Conservation (phyloP, 2,888 invertebrate species). For the Nysson spinosus region DNA sequence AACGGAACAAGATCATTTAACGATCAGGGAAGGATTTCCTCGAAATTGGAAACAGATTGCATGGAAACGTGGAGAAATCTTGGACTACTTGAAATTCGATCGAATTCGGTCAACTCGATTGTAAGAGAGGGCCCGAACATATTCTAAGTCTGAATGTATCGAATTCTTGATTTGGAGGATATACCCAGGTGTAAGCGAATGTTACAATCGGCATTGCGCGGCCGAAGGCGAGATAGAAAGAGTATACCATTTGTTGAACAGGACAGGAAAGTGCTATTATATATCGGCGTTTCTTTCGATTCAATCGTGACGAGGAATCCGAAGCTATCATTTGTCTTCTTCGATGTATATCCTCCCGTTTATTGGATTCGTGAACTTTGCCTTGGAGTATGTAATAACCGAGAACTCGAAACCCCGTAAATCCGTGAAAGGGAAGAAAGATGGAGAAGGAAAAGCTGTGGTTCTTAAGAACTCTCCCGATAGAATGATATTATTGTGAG, state of each 20-base stretch:
- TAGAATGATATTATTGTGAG: constrained; percentile 45
- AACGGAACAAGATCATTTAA: too few relatives aligned
- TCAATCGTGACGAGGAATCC: constrained; percentile 59
- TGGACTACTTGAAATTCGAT: too few relatives aligned
- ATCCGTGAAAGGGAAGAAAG: constrained; percentile 28
- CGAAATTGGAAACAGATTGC: too few relatives aligned
- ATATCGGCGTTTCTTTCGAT: constrained; percentile 30
- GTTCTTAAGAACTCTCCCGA: constrained; percentile 39
- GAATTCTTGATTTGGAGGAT: constrained; percentile 17
- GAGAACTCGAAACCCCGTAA: constrained; percentile 41
- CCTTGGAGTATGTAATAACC: constrained; percentile 51
- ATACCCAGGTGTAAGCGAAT: constrained; percentile 12
- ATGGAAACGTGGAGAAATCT: too few relatives aligned
- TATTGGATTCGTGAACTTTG: constrained; percentile 63
- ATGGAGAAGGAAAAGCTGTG: constrained; percentile 10
- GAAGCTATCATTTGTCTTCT: constrained; percentile 58
- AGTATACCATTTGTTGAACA: constrained; percentile 22
- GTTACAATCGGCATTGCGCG: constrained; percentile 6
- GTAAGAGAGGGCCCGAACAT: too few relatives aligned
- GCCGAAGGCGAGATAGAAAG: constrained; percentile 1
- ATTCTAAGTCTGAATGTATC: constrained; percentile 9
- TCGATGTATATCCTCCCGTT: constrained; percentile 47
- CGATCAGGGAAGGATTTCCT: too few relatives aligned
- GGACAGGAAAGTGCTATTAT: constrained; percentile 36
- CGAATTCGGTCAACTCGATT: too few relatives aligned